phyloP scores from a whole-genome alignment of 2,888 invertebrate genomes.

The Torymus aiolomorphi region DNA sequence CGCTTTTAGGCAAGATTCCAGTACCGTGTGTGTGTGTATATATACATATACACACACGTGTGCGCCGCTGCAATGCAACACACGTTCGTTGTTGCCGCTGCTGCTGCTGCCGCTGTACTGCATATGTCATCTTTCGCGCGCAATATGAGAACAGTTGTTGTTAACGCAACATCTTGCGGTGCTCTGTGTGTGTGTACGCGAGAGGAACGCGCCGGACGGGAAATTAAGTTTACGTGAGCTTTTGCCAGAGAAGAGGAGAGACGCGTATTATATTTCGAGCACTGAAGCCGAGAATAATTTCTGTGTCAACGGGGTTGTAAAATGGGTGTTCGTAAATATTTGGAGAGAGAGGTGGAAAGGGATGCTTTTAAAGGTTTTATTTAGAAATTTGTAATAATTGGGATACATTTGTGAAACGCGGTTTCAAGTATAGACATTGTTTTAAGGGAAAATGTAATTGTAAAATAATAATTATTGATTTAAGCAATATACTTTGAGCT shows the following conservation, averaged over 20 bases:
- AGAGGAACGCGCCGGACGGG: background rate
- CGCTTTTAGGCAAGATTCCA: constrained; percentile 31
- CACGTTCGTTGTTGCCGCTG: background rate
- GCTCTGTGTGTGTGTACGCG: background rate
- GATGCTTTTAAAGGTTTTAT: too few species aligned
- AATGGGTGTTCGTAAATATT: too few species aligned
- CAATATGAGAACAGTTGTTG: constrained; percentile 44
- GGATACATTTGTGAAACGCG: too few species aligned
- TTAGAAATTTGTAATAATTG: too few species aligned
- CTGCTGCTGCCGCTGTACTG: background rate
- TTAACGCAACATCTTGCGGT: constrained; percentile 50
- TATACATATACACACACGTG: background rate
- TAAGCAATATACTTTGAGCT: too few species aligned
- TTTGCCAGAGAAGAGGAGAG: too few species aligned
- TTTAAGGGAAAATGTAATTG: too few species aligned
- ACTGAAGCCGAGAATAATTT: constrained; percentile 10
- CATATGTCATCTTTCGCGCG: constrained; percentile 49
- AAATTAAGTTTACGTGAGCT: constrained; percentile 42
- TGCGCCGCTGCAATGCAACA: background rate
- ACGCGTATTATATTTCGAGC: background rate
- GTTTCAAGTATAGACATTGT: too few species aligned
- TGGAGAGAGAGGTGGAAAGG: too few species aligned
- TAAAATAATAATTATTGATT: too few species aligned
- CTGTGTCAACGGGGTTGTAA: background rate
- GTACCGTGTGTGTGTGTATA: background rate